These are phyloP conservation scores for Drosophila pseudotalamancana DNA, from an alignment of 2,888 invertebrate species.

Conservation along the genomic window DNA sequence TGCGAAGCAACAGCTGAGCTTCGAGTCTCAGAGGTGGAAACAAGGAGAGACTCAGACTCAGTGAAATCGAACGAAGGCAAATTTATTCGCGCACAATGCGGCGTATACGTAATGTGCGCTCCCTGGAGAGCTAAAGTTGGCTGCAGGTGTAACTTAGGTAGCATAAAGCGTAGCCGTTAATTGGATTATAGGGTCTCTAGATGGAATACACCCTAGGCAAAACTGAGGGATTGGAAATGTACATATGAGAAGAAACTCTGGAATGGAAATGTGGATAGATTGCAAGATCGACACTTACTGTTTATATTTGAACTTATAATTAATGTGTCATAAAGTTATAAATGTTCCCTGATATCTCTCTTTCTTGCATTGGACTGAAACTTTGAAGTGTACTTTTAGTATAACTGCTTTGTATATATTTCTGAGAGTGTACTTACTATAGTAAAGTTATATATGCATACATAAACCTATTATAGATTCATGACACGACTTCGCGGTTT, in stretches of 20 bases:
- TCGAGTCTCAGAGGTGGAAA: background rate
- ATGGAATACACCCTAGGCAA: background rate
- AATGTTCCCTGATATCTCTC: no score
- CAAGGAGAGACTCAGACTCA: background rate
- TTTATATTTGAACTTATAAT: no score
- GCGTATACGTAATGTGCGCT: conserved; percentile 38
- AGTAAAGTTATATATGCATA: background rate
- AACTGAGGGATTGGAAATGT: background rate
- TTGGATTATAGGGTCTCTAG: conserved; percentile 17
- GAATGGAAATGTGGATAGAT: background rate
- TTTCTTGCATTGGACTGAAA: no score
- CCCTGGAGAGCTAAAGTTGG: background rate
- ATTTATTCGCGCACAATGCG: conserved; percentile 1
- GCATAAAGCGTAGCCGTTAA: conserved; percentile 17
- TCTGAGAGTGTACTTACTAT: background rate
- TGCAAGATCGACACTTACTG: no score
- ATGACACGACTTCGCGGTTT: background rate
- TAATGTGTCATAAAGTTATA: no score
- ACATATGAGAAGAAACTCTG: background rate
- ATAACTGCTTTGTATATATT: no score
- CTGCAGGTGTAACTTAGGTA: background rate
- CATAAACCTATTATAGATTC: background rate
- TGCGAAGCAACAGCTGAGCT: conserved; percentile 27
- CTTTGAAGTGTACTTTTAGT: no score
- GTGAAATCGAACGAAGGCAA: conserved; percentile 1